A percentile compares a stretch with the other conserved stretches of the same genome.
Evolutionary conservation across 2,113 vertebrate species (phyloP).

Genomic region (Melanotaenia duboulayi): DNA sequence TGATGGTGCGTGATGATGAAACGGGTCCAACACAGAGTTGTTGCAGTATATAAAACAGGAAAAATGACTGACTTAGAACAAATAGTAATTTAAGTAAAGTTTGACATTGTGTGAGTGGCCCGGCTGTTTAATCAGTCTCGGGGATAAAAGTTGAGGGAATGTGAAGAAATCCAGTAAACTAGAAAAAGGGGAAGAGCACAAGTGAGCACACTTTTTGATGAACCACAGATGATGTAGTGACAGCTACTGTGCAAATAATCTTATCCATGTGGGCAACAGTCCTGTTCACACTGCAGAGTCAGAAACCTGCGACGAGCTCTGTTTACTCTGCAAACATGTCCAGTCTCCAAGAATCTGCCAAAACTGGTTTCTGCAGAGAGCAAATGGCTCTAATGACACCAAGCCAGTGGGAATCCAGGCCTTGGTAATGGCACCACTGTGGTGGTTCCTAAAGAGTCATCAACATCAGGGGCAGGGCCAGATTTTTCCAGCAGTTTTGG

Average conservation of each 20-base stretch:
- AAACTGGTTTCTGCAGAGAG: neutral
- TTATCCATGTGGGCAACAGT: neutral
- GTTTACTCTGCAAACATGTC: slow-evolving; percentile 33
- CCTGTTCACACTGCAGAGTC: slow-evolving; percentile 6
- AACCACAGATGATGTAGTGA: slow-evolving; percentile 23
- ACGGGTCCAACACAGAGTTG: slow-evolving; percentile 7
- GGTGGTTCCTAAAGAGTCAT: no score
- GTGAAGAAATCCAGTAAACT: neutral
- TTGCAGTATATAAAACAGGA: neutral
- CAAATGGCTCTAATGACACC: neutral
- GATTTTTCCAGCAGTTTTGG: no score
- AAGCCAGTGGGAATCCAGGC: neutral
- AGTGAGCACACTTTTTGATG: neutral
- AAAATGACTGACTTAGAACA: neutral
- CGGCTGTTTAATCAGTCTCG: neutral
- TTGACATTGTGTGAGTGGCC: neutral
- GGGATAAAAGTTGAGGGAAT: neutral
- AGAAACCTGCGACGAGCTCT: neutral
- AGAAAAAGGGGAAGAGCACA: no score
- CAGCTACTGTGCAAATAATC: slow-evolving; percentile 28
- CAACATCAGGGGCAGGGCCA: no score
- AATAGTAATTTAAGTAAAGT: slow-evolving; percentile 4
- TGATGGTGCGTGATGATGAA: slow-evolving; percentile 8
- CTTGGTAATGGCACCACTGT: neutral
- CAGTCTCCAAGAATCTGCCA: slow-evolving; percentile 4